Evolutionary conservation across 2,113 vertebrate species (phyloP), one percentile per base, ranked within the genome.

Genomic region (Oryzias javanicus): DNA sequence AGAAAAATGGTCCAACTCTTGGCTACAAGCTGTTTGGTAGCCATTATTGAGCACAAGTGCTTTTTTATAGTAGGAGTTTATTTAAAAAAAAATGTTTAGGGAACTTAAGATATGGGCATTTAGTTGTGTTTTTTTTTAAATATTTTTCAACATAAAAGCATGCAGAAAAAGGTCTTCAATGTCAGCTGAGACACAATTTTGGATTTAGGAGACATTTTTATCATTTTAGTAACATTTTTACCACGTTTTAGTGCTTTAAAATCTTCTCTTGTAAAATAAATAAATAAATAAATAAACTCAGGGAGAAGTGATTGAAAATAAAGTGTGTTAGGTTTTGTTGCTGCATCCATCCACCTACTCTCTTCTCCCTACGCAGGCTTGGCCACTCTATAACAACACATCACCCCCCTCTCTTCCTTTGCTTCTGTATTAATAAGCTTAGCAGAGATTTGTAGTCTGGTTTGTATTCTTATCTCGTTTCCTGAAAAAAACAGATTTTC

Each of bases 301-400:
- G n/a, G 42, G 19, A 60, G 3, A 17, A 18, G 1, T 24, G 29
- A 24, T 24, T 49, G 35, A 14, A 49, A 29, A 64, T 60, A 27
- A 64, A 67, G 3, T 61, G 15, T 45, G 29, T 5, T 52, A 71
- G 19, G 18, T 57, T 66, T 68, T 59, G 54, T 46, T 64, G 46
- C 59, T 52, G 42, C 40, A 63, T 60, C 49, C 27, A 55, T 73
- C 42, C 56, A 60, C 49, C 60, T 41, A 64, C 55, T 55, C 22
- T 35, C 27, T 41, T 35, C 58, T 49, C 45, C 45, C 49, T 13
- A 35, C 18, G 22, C 64, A 57, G 35, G 57, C 53, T 22, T 55
- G 58, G 29, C 49, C 53, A 66, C 58, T 62, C 59, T 66, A 27
- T 29, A 62, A 62, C 64, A 52, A 60, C 54, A 48, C 49, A 22